Evolutionary conservation across 1,140 invertebrate genomes (phyloP).

Genomic region (Sarcophaga bullata): DNA sequence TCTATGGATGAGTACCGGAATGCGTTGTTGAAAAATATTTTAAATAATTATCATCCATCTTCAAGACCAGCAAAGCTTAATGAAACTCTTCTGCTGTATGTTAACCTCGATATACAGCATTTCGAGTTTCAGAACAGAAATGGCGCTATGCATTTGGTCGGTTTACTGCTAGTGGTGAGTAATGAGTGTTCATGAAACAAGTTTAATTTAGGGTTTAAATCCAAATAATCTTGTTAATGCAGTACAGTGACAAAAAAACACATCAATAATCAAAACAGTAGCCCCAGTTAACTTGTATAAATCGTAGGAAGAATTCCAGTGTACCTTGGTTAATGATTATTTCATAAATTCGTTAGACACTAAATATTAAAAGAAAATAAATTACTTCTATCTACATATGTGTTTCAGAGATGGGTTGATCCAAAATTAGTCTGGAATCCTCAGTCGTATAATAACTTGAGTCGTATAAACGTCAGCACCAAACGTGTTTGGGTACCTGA

Average conservation of each 20-base stretch:
- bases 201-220: no score
- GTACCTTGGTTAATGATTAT: no score
- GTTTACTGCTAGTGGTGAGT: conserved; percentile 43
- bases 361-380: neutral
- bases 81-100: conserved; percentile 33
- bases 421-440: conserved; percentile 44
- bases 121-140: conserved; percentile 41
- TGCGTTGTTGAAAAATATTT: conserved; percentile 34
- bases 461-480: conserved; percentile 31
- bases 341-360: neutral
- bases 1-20: conserved; percentile 42
- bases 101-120: conserved; percentile 43
- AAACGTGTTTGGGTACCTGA: conserved; percentile 44
- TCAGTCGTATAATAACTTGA: conserved; percentile 38
- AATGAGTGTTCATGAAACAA: neutral
- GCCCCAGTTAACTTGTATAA: no score
- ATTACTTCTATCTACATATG: neutral
- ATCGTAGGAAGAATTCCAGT: no score
- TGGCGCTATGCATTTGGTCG: conserved; percentile 43
- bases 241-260: no score
- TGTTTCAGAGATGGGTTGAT: conserved; percentile 43
- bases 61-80: conserved; percentile 30
- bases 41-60: conserved; percentile 41
- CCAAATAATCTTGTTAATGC: no score
- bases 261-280: no score